Evolutionary conservation across 2,888 invertebrate genomes (phyloP).

Genomic region (Leucoma salicis): DNA sequence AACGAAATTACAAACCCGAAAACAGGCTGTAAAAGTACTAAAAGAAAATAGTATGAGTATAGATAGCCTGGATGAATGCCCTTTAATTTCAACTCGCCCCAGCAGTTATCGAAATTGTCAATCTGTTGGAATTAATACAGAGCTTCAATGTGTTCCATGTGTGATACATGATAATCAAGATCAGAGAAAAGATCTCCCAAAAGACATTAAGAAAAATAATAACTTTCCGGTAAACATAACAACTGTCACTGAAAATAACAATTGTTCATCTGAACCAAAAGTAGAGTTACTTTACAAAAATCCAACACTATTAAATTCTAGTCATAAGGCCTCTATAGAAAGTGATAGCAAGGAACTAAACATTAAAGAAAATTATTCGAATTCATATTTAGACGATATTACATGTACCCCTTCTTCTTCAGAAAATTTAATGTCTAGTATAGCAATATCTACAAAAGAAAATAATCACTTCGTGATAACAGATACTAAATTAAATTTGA

Average conservation of each 20-base stretch:
- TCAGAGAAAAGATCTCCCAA: slow-evolving; percentile 39
- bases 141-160: slow-evolving; percentile 68
- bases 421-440: background rate
- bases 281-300: slow-evolving; percentile 68
- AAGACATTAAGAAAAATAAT: slow-evolving; percentile 20
- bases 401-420: slow-evolving; percentile 16
- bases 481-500: slow-evolving; percentile 9
- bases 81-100: slow-evolving; percentile 18
- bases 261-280: slow-evolving; percentile 38
- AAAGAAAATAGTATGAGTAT: slow-evolving; percentile 69
- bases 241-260: slow-evolving; percentile 14
- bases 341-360: slow-evolving; percentile 5
- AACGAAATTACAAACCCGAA: slow-evolving; percentile 12
- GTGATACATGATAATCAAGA: slow-evolving; percentile 59
- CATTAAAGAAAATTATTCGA: slow-evolving; percentile 34
- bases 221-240: slow-evolving; percentile 15
- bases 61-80: slow-evolving; percentile 63
- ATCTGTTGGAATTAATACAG: slow-evolving; percentile 66
- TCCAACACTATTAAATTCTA: slow-evolving; percentile 52
- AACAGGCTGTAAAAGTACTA: slow-evolving; percentile 23
- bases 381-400: slow-evolving; percentile 28
- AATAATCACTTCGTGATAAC: slow-evolving; percentile 14
- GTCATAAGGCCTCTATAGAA: slow-evolving; percentile 12
- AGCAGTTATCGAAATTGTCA: slow-evolving; percentile 43
- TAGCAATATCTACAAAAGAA: slow-evolving; percentile 21